Evolutionary conservation across 2,888 invertebrate species (phyloP), one percentile per base, ranked within the genome.

Genomic region (Dolichopus griseipennis): DNA sequence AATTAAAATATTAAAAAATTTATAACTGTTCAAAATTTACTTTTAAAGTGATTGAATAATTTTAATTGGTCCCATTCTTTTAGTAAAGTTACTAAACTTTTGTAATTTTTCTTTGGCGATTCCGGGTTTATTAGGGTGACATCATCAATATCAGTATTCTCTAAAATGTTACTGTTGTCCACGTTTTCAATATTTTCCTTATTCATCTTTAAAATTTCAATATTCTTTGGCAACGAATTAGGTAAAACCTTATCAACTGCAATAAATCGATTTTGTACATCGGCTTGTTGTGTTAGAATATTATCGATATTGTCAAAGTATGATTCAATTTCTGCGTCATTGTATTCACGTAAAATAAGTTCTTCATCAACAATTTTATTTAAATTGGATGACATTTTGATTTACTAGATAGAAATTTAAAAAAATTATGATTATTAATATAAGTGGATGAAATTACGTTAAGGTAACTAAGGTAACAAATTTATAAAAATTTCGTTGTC

Each of bases 21-120:
- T n/a, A n/a, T 27, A 66, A 27, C 15, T 21, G 12, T 41, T 62
- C 62, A n/a, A n/a, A n/a, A n/a, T n/a, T 37, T 62, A 66, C 66
- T 62, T 66, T 61, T 66, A n/a, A 66, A 62, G 61, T 66, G 62
- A 33, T 66, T 20, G 6, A 66, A 21, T 21, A 66, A 62, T 27
- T 61, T 5, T 20, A 37, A 33, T 34, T 34, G 34, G 62, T 66
- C 27, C 66, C 66, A 66, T n/a, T 62, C 62, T 62, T 8, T 66
- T 21, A 62, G 21, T 27, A 61, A 61, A 9, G 20, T 61, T 61
- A 27, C 34, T 18, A 43, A 37, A 22, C 52, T 43, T 27, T 66
- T 52, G 20, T 27, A 33, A 43, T 66, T 61, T 66, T n/a, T n/a
- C n/a, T n/a, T n/a, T n/a, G n/a, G n/a, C n/a, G n/a, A n/a, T n/a